Conservation (phyloP, 64 coral and sea anemone genomes). For the Dendronephthya gigantea region DNA sequence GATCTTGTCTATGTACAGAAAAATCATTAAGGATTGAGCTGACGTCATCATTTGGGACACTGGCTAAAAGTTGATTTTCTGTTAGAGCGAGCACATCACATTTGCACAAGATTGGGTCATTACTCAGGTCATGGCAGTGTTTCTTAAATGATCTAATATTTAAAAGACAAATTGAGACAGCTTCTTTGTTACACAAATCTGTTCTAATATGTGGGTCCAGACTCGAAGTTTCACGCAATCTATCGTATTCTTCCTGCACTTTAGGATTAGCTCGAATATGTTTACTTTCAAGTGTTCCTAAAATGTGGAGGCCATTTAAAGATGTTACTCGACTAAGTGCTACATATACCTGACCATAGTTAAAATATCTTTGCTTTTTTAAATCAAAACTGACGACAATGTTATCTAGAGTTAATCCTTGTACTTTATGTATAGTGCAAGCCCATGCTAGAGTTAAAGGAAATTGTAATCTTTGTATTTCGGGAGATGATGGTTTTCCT, state of each 20-base stretch:
- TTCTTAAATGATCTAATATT: neutral
- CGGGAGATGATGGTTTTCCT: neutral
- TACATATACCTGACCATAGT: conserved; percentile 9
- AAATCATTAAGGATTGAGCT: neutral
- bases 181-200: neutral
- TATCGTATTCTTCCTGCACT: neutral
- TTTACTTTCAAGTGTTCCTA: neutral
- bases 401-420: neutral
- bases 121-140: neutral
- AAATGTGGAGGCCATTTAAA: neutral
- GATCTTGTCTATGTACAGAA: neutral
- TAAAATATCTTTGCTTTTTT: neutral
- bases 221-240: neutral
- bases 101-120: neutral
- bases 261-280: neutral
- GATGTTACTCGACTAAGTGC: neutral
- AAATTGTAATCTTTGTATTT: conserved; percentile 12
- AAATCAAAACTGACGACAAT: neutral
- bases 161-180: neutral
- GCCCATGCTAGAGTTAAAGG: neutral
- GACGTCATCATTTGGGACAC: neutral
- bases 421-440: neutral
- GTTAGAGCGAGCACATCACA: neutral
- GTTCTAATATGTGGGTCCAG: neutral
- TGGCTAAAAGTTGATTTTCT: neutral